phyloP scores from a whole-genome alignment of 2,888 invertebrate genomes.

The Sussaba pulchella region DNA sequence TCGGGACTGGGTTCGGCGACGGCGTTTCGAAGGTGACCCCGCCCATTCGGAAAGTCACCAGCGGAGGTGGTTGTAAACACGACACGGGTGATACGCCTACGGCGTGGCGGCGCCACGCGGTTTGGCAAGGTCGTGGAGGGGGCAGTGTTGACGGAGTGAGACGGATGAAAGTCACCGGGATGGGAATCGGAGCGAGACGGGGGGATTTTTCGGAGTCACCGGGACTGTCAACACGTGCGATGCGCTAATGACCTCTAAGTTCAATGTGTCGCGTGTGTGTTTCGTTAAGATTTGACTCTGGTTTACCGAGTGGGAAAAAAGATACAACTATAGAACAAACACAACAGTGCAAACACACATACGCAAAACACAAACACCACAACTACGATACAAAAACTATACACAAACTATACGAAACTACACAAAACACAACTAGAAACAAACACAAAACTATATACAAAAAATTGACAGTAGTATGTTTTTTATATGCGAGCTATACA shows the following conservation, averaged over 20 bases:
- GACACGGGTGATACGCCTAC: conserved; percentile 80
- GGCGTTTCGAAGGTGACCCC: conserved; percentile 57
- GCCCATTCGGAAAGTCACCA: conserved; percentile 53
- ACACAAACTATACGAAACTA: too few species aligned
- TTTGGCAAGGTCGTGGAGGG: conserved; percentile 70
- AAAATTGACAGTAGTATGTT: too few species aligned
- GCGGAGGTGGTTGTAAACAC: conserved; percentile 61
- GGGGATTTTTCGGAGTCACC: neutral
- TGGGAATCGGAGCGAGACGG: conserved; percentile 6
- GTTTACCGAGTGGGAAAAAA: too few species aligned
- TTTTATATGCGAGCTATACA: too few species aligned
- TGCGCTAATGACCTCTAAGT: conserved; percentile 8
- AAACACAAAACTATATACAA: too few species aligned
- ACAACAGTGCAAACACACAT: too few species aligned
- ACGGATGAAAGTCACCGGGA: neutral
- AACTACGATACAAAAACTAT: too few species aligned
- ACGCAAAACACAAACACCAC: too few species aligned
- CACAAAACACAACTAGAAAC: too few species aligned
- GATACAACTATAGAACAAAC: too few species aligned
- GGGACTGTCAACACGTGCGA: conserved; percentile 38
- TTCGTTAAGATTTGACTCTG: neutral
- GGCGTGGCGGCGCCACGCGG: conserved; percentile 84
- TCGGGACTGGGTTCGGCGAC: conserved; percentile 35
- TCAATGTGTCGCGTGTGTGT: neutral
- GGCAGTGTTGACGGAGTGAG: conserved; percentile 2